A percentile compares a stretch with the other conserved stretches of the same genome.
phyloP scores from a whole-genome alignment of 1,140 invertebrate genomes.

The Hylyphantes graminicola region DNA sequence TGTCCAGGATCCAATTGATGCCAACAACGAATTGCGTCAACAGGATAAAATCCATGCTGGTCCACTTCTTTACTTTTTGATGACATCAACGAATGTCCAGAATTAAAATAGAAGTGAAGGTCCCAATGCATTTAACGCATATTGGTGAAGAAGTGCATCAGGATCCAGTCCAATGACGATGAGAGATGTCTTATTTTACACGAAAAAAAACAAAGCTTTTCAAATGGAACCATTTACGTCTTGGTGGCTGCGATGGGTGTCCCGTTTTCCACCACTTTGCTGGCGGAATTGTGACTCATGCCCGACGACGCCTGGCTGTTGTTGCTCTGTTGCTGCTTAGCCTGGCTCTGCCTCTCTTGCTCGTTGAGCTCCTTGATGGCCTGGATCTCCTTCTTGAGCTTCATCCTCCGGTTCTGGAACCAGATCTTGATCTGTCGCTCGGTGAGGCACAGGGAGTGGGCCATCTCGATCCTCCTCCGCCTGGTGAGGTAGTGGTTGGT shows the following conservation, averaged over 20 bases:
- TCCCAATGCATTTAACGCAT: too few species aligned
- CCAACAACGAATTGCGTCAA: too few species aligned
- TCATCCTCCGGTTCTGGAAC: conserved; percentile 99
- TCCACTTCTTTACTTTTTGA: too few species aligned
- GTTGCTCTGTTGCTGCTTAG: conserved; percentile 75
- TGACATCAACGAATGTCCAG: too few species aligned
- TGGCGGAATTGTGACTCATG: conserved; percentile 24
- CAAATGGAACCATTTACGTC: conserved; percentile 14
- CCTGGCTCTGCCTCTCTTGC: conserved; percentile 94
- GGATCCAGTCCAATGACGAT: too few species aligned
- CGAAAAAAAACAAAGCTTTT: too few species aligned
- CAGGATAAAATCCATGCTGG: too few species aligned
- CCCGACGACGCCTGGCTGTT: neutral
- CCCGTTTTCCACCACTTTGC: neutral
- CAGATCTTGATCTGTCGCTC: conserved; percentile 89
- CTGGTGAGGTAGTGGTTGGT: conserved; percentile 99
- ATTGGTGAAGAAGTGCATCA: too few species aligned
- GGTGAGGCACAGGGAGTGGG: conserved; percentile 70
- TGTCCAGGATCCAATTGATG: too few species aligned
- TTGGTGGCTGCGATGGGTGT: conserved; percentile 43
- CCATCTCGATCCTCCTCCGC: conserved; percentile 97
- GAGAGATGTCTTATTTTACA: too few species aligned
- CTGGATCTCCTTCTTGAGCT: conserved; percentile 85
- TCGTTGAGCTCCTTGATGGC: conserved; percentile 98
- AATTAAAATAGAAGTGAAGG: too few species aligned